Percentiles rank a stretch among this genome's conserved stretches.
phyloP scores from a whole-genome alignment of 2,797 vertebrate genomes.

The Enteromius viviparus region DNA sequence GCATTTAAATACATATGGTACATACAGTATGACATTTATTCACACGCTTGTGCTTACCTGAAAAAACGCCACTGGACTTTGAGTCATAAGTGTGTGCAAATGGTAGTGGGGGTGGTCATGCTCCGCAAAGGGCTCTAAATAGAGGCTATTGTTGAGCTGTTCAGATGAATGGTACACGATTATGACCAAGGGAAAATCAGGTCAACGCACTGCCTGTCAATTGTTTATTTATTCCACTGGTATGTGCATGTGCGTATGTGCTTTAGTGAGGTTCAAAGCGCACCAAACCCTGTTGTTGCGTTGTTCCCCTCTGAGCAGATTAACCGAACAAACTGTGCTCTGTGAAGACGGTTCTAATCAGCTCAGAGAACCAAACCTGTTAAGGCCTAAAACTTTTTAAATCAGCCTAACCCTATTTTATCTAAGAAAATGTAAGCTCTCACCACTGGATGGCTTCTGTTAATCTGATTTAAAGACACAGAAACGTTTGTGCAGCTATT shows the following conservation, averaged over 20 bases:
- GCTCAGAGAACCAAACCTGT: conserved; percentile 22
- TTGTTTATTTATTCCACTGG: conserved; percentile 36
- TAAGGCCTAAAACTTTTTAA: conserved; percentile 27
- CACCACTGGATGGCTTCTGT: conserved; percentile 15
- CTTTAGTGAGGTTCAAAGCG: conserved; percentile 18
- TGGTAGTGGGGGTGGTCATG: neutral
- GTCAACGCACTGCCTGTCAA: conserved; percentile 28
- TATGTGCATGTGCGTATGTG: conserved; percentile 24
- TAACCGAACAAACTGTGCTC: conserved; percentile 28
- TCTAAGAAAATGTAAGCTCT: conserved; percentile 7
- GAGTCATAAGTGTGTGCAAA: conserved; percentile 12
- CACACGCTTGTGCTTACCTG: conserved; percentile 3
- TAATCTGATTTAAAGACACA: conserved; percentile 12
- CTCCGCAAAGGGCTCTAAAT: conserved; percentile 7
- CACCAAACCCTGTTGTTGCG: neutral
- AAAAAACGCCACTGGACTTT: conserved; percentile 6
- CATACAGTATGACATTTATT: conserved; percentile 2
- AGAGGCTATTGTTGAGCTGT: conserved; percentile 11
- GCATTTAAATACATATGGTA: neutral
- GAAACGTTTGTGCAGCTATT: neutral
- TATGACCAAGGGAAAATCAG: conserved; percentile 29
- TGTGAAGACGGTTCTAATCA: conserved; percentile 33
- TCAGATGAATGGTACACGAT: conserved; percentile 11
- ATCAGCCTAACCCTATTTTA: conserved; percentile 26
- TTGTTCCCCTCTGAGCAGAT: conserved; percentile 25